A percentile compares a stretch with the other conserved stretches of the same genome.
Conservation (phyloP, 2,888 invertebrate genomes). For the Drepana falcataria region DNA sequence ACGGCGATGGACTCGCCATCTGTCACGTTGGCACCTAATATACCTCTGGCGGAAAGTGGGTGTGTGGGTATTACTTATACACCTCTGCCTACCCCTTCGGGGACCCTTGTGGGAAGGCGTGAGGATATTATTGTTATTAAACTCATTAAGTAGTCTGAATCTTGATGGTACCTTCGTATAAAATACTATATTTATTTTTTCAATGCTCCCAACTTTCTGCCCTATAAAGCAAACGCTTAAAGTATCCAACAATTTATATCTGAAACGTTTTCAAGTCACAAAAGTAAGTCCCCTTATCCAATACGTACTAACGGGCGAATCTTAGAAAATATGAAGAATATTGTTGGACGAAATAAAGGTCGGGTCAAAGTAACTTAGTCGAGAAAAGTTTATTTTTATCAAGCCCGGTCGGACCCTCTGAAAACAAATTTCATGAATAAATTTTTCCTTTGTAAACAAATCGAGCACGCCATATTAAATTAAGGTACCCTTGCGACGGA, state of each 20-base stretch:
- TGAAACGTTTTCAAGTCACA: not conserved
- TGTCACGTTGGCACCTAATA: too few relatives aligned
- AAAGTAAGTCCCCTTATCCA: constrained; percentile 5
- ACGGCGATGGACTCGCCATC: too few relatives aligned
- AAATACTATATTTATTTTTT: not conserved
- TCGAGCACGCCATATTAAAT: constrained; percentile 72
- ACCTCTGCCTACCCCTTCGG: too few relatives aligned
- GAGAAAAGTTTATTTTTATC: constrained; percentile 65
- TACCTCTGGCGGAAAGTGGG: too few relatives aligned
- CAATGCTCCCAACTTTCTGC: not conserved
- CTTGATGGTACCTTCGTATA: not conserved
- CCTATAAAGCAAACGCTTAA: not conserved
- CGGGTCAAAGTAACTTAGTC: constrained; percentile 53
- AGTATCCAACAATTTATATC: not conserved
- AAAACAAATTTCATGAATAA: constrained; percentile 78
- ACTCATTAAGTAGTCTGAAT: too few relatives aligned
- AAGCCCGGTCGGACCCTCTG: constrained; percentile 45
- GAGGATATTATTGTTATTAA: too few relatives aligned
- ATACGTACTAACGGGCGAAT: constrained; percentile 18
- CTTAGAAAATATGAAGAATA: constrained; percentile 42
- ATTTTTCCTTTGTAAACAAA: constrained; percentile 78
- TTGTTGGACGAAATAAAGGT: constrained; percentile 33
- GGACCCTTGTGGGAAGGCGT: too few relatives aligned
- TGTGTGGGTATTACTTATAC: too few relatives aligned
- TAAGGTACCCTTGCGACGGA: constrained; percentile 56